Conservation (phyloP, 2,797 vertebrate genomes). For the Sebastes elongatus region DNA sequence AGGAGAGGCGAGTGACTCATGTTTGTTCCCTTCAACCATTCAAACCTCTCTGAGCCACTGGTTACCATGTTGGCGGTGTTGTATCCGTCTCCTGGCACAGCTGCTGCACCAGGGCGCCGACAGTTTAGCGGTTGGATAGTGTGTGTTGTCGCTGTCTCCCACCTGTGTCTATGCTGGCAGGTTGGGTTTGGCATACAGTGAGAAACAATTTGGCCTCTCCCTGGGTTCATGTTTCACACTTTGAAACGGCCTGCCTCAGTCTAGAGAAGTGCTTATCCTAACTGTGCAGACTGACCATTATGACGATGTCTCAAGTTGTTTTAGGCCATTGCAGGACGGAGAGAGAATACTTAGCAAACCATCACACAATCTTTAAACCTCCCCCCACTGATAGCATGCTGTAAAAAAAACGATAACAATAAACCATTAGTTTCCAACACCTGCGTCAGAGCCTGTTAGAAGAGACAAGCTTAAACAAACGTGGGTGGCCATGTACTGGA, state of each 20-base stretch:
- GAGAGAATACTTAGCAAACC: background rate
- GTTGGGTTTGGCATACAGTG: conserved; percentile 10
- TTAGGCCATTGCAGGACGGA: background rate
- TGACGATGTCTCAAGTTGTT: background rate
- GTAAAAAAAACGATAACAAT: background rate
- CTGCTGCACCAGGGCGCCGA: conserved; percentile 6
- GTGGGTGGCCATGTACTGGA: background rate
- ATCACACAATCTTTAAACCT: background rate
- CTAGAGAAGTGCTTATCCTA: background rate
- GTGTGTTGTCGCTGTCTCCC: conserved; percentile 31
- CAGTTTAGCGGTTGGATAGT: conserved; percentile 10
- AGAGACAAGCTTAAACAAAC: background rate
- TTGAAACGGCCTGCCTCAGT: conserved; percentile 8
- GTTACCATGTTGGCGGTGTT: background rate
- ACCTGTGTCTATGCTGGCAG: conserved; percentile 36
- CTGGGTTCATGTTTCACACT: conserved; percentile 30
- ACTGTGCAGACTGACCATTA: conserved; percentile 19
- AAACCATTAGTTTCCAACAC: background rate
- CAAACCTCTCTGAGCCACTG: background rate
- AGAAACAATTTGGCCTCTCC: conserved; percentile 13
- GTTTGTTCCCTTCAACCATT: background rate
- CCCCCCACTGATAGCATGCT: background rate
- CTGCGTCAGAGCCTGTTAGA: background rate
- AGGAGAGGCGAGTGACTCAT: background rate
- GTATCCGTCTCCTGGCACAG: conserved; percentile 37